Percentiles rank a stretch among this genome's conserved stretches.
These are phyloP conservation scores for Gadopsis marmoratus DNA, from an alignment of 2,797 vertebrate genomes.

Conservation along the genomic window DNA sequence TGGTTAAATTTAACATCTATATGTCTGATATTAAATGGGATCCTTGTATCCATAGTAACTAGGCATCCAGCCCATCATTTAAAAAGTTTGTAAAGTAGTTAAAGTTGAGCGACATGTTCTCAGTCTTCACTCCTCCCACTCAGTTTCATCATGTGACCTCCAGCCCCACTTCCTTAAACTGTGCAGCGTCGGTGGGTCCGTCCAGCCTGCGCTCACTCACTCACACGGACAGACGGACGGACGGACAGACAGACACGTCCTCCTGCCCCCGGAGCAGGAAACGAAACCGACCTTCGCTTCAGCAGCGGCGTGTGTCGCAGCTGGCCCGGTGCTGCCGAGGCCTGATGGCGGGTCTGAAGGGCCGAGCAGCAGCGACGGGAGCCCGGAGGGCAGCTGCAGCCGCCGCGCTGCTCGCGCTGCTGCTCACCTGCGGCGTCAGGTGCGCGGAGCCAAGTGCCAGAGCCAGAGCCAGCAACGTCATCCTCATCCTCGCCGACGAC, in stretches of 20 bases:
- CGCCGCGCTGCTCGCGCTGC: constrained; percentile 24
- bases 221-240: no score
- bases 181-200: neutral
- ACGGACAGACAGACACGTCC: neutral
- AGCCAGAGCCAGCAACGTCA: constrained; percentile 81
- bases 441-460: constrained; percentile 47
- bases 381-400: neutral
- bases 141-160: constrained; percentile 77
- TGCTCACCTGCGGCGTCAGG: constrained; percentile 80
- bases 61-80: no score
- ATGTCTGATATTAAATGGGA: neutral
- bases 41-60: neutral
- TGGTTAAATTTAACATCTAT: neutral
- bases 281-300: neutral
- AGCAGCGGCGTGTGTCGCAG: neutral
- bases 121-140: constrained; percentile 45
- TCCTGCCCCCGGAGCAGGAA: constrained; percentile 13
- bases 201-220: neutral
- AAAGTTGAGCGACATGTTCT: constrained; percentile 41
- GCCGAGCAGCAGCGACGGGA: constrained; percentile 21
- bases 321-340: neutral
- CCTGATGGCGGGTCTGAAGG: constrained; percentile 57
- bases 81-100: neutral
- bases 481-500: constrained; percentile 87
- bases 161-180: constrained; percentile 80